Base-by-base conservation (phyloP, 2,888 invertebrate genomes). In the Girardia tigrina region DNA sequence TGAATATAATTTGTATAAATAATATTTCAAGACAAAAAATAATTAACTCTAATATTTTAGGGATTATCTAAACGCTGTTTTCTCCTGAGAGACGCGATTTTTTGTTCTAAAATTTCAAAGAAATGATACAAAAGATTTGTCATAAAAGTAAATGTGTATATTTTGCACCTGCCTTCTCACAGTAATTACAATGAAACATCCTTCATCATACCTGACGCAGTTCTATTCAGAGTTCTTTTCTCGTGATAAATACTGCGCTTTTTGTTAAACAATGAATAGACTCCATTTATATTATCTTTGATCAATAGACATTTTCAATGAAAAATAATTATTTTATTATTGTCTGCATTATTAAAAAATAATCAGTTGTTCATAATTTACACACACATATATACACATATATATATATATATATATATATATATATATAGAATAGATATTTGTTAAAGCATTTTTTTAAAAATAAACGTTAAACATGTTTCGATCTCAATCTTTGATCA, bases 261-360 rank as follows among this genome's bases (percentile, higher is more conserved):
- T 56, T 56, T 56, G 56, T 56, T 56, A n/a, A 56, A 56, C 56
- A 56, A 56, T 56, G 56, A 56, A 56, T 56, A 56, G 56, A 56
- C 56, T 56, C 56, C 56, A 56, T 56, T 12, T 56, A 56, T 56
- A 56, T 56, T 56, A 56, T 56, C 56, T 56, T 56, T 56, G 56
- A 56, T 56, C 56, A 56, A 16, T 56, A 23, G 23, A 56, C 4
- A 56, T n/a, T n/a, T 56, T 56, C 56, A 56, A 20, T 12, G 56
- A 56, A n/a, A 56, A 56, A 56, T 56, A 56, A 56, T 56, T 56
- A 56, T 56, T 56, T 56, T 16, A 56, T 56, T 56, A 56, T 56
- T 56, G 56, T 56, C 36, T 36, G 36, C 36, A 36, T 12, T 36
- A 36, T 36, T 36, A 16, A 8, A 36, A 36, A 36, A 36, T 36